Conservation (phyloP, 1,140 invertebrate species). For the Hylyphantes graminicola region DNA sequence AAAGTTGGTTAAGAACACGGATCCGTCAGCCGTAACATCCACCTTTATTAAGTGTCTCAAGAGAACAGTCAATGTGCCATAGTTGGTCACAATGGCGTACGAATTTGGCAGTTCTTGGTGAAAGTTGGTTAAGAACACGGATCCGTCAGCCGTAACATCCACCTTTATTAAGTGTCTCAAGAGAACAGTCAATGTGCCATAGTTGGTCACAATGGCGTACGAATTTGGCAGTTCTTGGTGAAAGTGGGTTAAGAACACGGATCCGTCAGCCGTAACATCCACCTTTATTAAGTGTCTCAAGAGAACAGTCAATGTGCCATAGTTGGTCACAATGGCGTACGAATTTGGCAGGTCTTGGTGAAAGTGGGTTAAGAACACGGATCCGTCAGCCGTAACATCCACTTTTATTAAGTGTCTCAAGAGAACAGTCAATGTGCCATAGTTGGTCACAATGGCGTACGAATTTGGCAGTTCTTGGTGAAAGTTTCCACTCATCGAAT, state of each 20-base stretch:
- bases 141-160: too few species aligned
- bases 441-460: slow-evolving; percentile 44
- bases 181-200: too few species aligned
- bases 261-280: too few species aligned
- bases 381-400: too few species aligned
- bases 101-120: not conserved
- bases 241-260: not conserved
- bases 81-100: slow-evolving; percentile 44
- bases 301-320: too few species aligned
- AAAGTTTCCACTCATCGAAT: not conserved
- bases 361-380: slow-evolving; percentile 76
- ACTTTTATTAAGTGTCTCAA: too few species aligned
- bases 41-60: too few species aligned
- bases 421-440: too few species aligned
- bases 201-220: slow-evolving; percentile 44
- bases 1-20: not conserved
- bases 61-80: too few species aligned
- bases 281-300: too few species aligned
- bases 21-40: too few species aligned
- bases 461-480: not conserved
- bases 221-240: not conserved
- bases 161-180: too few species aligned
- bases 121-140: not conserved
- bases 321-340: slow-evolving; percentile 44
- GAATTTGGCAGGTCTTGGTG: slow-evolving; percentile 63